Evolutionary conservation across 2,797 vertebrate genomes (phyloP).

Genomic region (Heliangelus exortis): DNA sequence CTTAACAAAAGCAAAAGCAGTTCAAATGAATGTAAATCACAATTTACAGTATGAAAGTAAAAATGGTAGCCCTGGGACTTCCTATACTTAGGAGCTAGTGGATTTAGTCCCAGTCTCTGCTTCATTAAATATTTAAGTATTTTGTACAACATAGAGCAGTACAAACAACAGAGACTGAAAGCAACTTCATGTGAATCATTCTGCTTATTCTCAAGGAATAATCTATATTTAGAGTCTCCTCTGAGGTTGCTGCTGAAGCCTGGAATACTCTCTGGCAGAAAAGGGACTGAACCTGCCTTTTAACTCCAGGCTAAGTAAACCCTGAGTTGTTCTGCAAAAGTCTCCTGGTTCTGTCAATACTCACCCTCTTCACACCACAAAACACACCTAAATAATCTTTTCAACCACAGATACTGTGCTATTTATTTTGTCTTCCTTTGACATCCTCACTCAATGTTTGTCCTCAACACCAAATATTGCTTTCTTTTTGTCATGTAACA

Average conservation of each 20-base stretch:
- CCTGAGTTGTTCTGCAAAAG: background rate
- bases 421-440: background rate
- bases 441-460: background rate
- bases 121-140: constrained; percentile 1
- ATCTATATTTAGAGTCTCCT: background rate
- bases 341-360: background rate
- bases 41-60: background rate
- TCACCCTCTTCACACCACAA: background rate
- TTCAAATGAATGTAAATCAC: background rate
- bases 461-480: background rate
- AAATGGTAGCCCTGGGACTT: background rate
- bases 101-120: background rate
- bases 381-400: background rate
- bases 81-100: background rate
- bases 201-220: background rate
- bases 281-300: background rate
- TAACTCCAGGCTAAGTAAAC: background rate
- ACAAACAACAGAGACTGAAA: background rate
- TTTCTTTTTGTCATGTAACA: background rate
- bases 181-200: background rate
- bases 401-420: background rate
- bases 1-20: background rate
- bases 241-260: background rate
- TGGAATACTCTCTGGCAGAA: background rate
- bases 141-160: background rate